Conservation (phyloP, 2,888 invertebrate species). For the Synergus gifuensis region DNA sequence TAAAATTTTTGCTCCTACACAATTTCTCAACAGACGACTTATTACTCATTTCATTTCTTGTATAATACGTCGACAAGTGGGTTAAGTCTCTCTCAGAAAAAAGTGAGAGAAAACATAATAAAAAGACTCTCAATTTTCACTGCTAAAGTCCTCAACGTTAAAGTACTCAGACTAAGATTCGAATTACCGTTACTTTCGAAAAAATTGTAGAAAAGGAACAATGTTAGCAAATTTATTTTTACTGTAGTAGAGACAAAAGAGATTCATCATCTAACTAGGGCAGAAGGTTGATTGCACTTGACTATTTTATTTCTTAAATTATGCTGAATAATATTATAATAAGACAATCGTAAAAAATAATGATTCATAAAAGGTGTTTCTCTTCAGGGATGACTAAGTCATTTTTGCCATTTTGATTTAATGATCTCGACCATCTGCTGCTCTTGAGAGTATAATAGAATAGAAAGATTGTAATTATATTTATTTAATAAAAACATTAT, state of each 20-base stretch:
- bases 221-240: neutral
- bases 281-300: neutral
- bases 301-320: neutral
- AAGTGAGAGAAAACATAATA: conserved; percentile 27
- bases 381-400: neutral
- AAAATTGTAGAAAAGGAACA: conserved; percentile 2
- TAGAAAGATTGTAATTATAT: neutral
- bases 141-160: neutral
- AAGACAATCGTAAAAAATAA: neutral
- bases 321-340: neutral
- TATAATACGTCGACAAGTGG: neutral
- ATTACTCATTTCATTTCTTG: neutral
- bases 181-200: conserved; percentile 22
- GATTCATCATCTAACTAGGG: neutral
- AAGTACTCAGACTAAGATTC: neutral
- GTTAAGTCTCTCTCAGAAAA: conserved; percentile 6
- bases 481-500: neutral
- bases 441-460: neutral
- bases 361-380: conserved; percentile 1
- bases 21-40: neutral
- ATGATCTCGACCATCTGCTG: neutral
- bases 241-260: neutral
- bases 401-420: neutral
- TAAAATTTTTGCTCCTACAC: neutral
- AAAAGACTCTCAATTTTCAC: conserved; percentile 13